These are phyloP conservation scores for Drosophila seguyi DNA, from an alignment of 1,140 invertebrate genomes.

Conservation along the genomic window DNA sequence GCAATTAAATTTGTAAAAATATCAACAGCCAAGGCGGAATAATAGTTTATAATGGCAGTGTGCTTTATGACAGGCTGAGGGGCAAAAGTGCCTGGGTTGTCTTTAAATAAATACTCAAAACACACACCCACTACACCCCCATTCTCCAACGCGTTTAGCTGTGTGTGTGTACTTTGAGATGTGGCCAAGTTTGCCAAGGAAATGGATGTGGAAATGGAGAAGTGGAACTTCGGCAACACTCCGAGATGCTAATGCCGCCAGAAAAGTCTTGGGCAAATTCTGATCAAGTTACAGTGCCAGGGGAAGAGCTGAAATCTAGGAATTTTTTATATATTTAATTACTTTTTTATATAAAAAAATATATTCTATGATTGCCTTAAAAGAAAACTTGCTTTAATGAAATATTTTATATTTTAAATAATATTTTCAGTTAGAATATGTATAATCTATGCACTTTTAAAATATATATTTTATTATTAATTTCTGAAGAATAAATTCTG, in stretches of 20 bases:
- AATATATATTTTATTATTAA: background rate
- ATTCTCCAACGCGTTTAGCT: background rate
- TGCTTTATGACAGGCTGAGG: conserved; percentile 47
- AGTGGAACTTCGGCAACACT: conserved; percentile 15
- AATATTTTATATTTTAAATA: background rate
- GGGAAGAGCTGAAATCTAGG: too few relatives aligned
- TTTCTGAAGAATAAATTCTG: background rate
- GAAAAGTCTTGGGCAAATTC: conserved; percentile 76
- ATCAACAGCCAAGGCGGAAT: conserved; percentile 77
- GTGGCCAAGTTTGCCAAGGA: conserved; percentile 41
- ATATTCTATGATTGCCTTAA: background rate
- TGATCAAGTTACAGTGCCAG: conserved; percentile 45
- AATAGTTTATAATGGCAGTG: conserved; percentile 77
- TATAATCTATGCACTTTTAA: background rate
- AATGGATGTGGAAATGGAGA: conserved; percentile 27
- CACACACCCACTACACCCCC: background rate
- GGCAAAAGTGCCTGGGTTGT: conserved; percentile 69
- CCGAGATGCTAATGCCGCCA: conserved; percentile 45
- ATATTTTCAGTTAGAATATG: too few relatives aligned
- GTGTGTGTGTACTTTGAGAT: conserved; percentile 31
- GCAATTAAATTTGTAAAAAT: conserved; percentile 84
- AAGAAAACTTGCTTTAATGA: background rate
- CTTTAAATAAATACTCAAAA: conserved; percentile 73
- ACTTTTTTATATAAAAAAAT: background rate
- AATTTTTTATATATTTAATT: background rate